Conservation (phyloP, 2,797 vertebrate species). For the Rhabdomys pumilio region DNA sequence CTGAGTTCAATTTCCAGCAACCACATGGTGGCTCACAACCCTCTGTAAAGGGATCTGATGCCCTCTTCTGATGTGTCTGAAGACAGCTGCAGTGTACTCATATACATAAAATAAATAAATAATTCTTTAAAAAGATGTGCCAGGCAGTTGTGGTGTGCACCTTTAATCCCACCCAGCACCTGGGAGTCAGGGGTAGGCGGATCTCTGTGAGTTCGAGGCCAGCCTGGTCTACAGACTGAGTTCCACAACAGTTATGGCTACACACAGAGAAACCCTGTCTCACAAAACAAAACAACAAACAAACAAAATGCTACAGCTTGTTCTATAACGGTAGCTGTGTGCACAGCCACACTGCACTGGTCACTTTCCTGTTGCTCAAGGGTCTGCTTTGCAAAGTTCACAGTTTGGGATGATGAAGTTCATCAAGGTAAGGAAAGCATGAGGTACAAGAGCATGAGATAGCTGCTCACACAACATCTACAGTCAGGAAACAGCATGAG, state of each 20-base stretch:
- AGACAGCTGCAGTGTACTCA: too few species aligned
- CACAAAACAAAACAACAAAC: background rate
- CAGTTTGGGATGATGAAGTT: background rate
- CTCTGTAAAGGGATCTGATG: too few species aligned
- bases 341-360: background rate
- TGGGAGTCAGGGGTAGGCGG: background rate
- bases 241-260: background rate
- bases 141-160: background rate
- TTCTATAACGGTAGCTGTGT: background rate
- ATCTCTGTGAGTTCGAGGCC: background rate
- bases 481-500: background rate
- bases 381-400: background rate
- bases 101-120: too few species aligned
- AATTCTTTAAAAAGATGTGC: background rate
- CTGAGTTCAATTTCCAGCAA: too few species aligned
- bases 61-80: too few species aligned
- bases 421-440: background rate
- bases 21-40: too few species aligned
- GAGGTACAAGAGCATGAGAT: background rate
- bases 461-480: background rate
- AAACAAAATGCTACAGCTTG: conserved; percentile 4
- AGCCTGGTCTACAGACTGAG: background rate
- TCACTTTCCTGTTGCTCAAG: background rate
- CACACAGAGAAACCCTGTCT: background rate
- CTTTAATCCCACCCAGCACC: background rate